Percentiles rank a stretch among this genome's conserved stretches.
Conservation (phyloP, 2,888 invertebrate species). For the Nebria salina region DNA sequence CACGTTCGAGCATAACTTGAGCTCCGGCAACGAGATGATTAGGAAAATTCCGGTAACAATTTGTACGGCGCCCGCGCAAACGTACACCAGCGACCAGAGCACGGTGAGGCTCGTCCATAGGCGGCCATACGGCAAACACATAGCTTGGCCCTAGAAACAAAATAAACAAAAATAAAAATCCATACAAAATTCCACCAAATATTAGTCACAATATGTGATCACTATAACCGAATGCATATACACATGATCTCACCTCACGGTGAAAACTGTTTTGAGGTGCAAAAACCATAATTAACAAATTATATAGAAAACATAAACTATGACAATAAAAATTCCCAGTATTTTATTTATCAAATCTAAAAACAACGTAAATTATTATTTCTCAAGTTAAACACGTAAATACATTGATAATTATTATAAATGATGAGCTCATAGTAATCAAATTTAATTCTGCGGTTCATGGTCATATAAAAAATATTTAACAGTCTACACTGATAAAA, state of each 20-base stretch:
- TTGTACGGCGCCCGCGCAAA: conserved; percentile 64
- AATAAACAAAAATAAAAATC: background rate
- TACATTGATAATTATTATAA: background rate
- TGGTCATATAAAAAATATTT: background rate
- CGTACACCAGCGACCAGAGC: conserved; percentile 64
- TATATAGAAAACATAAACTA: background rate
- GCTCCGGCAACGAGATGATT: conserved; percentile 64
- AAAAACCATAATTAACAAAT: background rate
- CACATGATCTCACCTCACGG: no score
- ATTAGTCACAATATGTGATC: background rate
- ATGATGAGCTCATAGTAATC: background rate
- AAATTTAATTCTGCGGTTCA: background rate
- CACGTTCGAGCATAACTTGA: conserved; percentile 64
- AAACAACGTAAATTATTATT: background rate
- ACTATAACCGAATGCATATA: no score
- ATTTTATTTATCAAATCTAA: background rate
- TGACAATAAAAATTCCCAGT: background rate
- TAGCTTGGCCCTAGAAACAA: conserved; percentile 1
- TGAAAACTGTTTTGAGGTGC: background rate
- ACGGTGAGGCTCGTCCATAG: conserved; percentile 63
- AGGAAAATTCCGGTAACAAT: conserved; percentile 66
- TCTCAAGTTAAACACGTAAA: background rate
- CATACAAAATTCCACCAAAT: background rate
- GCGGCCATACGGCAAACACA: conserved; percentile 54
- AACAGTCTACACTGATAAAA: background rate